Conservation (phyloP, 2,113 vertebrate species). For the Phalacrocorax brasilianus region DNA sequence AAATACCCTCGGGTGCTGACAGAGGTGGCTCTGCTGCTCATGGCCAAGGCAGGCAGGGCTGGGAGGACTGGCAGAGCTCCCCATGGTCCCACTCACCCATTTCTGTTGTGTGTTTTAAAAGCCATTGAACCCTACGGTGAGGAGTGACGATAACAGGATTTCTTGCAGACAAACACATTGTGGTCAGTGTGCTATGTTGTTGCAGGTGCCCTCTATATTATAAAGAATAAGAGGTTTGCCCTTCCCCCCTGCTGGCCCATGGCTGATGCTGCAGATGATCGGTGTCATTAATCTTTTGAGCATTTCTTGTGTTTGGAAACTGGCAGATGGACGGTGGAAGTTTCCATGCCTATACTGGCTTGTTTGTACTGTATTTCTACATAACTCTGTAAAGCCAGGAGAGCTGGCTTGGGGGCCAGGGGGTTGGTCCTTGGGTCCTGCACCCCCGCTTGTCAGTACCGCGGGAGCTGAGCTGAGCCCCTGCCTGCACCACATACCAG, state of each 20-base stretch:
- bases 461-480: background rate
- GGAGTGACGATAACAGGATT: background rate
- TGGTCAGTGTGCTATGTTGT: background rate
- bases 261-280: background rate
- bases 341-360: background rate
- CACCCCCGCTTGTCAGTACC: no score
- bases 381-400: background rate
- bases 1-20: background rate
- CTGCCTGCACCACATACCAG: rapidly evolving
- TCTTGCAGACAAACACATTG: background rate
- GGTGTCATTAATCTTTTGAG: background rate
- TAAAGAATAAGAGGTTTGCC: background rate
- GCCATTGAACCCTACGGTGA: background rate
- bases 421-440: background rate
- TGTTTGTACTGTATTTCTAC: background rate
- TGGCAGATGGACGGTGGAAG: background rate
- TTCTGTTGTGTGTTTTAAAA: background rate
- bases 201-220: background rate
- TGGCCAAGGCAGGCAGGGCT: background rate
- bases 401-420: background rate
- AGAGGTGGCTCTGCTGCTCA: background rate
- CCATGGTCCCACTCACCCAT: background rate
- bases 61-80: background rate
- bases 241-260: background rate
- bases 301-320: background rate